Conservation (phyloP, 2,113 vertebrate genomes). For the Struthio camelus region DNA sequence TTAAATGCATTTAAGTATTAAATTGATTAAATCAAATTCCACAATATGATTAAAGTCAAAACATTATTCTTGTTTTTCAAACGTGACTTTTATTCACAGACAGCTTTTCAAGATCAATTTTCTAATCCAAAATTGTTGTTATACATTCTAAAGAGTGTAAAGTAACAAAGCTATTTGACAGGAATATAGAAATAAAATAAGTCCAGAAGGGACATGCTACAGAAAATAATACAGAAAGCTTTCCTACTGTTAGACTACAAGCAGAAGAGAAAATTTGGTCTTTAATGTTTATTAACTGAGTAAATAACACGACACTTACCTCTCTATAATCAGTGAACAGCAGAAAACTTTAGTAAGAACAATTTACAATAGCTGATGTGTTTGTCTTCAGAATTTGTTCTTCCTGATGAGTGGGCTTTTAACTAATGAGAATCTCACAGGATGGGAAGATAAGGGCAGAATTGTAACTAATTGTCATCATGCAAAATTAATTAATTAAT, state of each 20-base stretch:
- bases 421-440: conserved; percentile 51
- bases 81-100: neutral
- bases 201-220: neutral
- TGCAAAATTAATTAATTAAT: neutral
- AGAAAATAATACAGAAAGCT: neutral
- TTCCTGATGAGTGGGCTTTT: conserved; percentile 58
- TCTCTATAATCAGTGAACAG: conserved; percentile 33
- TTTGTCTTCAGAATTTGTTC: conserved; percentile 37
- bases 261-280: conserved; percentile 1
- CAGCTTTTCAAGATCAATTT: neutral
- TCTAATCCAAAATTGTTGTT: neutral
- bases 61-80: neutral
- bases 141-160: neutral
- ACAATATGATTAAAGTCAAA: neutral
- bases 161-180: neutral
- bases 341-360: conserved; percentile 41
- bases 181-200: neutral
- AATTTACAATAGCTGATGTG: conserved; percentile 27
- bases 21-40: neutral
- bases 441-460: neutral
- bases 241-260: neutral
- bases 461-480: neutral
- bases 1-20: neutral
- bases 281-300: conserved; percentile 11
- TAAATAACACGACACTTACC: conserved; percentile 62